Percentiles rank a stretch among this genome's conserved stretches.
These are phyloP conservation scores for Oxyscelio sp. DNA, from an alignment of 2,888 invertebrate species.

Conservation along the genomic window DNA sequence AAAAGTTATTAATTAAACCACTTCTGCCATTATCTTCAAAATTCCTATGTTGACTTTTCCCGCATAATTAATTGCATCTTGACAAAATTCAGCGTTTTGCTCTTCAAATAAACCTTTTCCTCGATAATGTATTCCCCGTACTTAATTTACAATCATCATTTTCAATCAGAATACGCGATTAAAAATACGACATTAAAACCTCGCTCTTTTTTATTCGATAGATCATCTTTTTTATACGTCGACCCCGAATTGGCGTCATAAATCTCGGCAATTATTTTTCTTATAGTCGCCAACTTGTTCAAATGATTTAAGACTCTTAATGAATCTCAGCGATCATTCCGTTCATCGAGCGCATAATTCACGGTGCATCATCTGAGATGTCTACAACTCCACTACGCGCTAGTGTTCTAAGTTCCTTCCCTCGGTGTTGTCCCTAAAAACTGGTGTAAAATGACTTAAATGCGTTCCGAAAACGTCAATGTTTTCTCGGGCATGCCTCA, in stretches of 20 bases:
- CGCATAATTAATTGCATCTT: too few relatives aligned
- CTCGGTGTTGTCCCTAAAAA: constrained; percentile 63
- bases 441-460: constrained; percentile 73
- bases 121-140: too few relatives aligned
- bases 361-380: constrained; percentile 45
- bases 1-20: too few relatives aligned
- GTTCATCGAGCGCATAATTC: constrained; percentile 53
- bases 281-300: constrained; percentile 34
- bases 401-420: constrained; percentile 65
- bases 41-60: too few relatives aligned
- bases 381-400: constrained; percentile 69
- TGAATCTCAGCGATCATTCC: constrained; percentile 54
- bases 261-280: constrained; percentile 33
- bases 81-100: too few relatives aligned
- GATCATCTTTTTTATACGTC: too few relatives aligned
- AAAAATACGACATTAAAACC: too few relatives aligned
- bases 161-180: too few relatives aligned
- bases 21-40: too few relatives aligned
- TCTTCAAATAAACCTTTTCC: too few relatives aligned
- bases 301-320: constrained; percentile 46
- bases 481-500: constrained; percentile 87
- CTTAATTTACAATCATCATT: too few relatives aligned
- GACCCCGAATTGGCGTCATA: constrained; percentile 19
- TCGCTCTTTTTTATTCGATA: too few relatives aligned
- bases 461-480: constrained; percentile 75